A percentile compares a stretch with the other conserved stretches of the same genome.
Evolutionary conservation across 2,888 invertebrate species (phyloP).

Genomic region (Enoplolaimus lenunculus): DNA sequence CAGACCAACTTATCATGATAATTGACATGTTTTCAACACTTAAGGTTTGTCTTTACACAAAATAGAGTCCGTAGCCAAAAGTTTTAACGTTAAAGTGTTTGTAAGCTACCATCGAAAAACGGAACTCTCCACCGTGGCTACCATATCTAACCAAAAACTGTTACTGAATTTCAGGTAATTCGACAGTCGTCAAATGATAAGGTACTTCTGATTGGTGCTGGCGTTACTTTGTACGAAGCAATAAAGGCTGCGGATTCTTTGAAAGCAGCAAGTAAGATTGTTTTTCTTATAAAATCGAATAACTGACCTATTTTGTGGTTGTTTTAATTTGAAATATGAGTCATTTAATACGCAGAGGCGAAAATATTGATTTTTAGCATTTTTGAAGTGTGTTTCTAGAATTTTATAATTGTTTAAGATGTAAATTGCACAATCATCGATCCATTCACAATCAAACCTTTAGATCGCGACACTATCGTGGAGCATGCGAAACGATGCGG

Average conservation of each 20-base stretch:
- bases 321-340: no score
- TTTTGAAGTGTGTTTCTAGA: no score
- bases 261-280: conserved; percentile 49
- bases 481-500: conserved; percentile 61
- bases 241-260: conserved; percentile 65
- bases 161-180: conserved; percentile 58
- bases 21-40: background rate
- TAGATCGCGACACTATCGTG: conserved; percentile 64
- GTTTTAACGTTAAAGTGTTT: no score
- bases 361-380: no score
- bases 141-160: no score
- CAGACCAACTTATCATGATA: background rate
- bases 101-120: no score
- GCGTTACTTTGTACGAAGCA: conserved; percentile 81
- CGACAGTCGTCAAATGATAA: conserved; percentile 60
- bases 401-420: conserved; percentile 35
- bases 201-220: conserved; percentile 75
- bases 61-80: no score
- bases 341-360: no score
- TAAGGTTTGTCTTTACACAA: no score
- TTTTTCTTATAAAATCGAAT: no score
- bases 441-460: conserved; percentile 64
- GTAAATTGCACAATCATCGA: conserved; percentile 71
- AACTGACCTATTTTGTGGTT: no score
- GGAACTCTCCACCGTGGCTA: no score